A percentile compares a stretch with the other conserved stretches of the same genome.
Conservation (phyloP, 1,140 invertebrate species). For the Drosophila tropicalis region DNA sequence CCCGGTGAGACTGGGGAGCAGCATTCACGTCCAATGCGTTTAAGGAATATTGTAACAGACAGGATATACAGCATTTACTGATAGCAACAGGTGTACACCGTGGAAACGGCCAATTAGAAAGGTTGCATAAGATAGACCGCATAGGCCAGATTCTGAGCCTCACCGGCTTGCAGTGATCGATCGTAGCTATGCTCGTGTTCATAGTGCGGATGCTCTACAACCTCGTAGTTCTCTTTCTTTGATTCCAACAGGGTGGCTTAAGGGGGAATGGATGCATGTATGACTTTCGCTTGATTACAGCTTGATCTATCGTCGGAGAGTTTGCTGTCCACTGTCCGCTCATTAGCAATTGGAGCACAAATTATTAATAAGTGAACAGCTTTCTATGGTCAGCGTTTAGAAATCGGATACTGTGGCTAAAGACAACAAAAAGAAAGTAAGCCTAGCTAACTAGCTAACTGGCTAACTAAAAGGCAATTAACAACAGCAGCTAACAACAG, state of each 20-base stretch:
- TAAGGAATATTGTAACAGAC: no score
- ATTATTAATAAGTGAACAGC: slow-evolving; percentile 66
- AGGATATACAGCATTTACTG: no score
- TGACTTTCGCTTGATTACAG: slow-evolving; percentile 67
- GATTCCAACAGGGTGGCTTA: slow-evolving; percentile 85
- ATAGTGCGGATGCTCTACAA: slow-evolving; percentile 88
- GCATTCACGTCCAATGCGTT: no score
- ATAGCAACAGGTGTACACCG: no score
- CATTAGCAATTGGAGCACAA: slow-evolving; percentile 74
- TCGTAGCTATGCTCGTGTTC: slow-evolving; percentile 86
- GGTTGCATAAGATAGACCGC: no score
- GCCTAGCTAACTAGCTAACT: slow-evolving; percentile 75
- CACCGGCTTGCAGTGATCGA: slow-evolving; percentile 83
- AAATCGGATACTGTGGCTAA: slow-evolving; percentile 64
- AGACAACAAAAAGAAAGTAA: slow-evolving; percentile 69
- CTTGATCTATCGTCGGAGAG: slow-evolving; percentile 10
- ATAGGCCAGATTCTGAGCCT: slow-evolving; percentile 87
- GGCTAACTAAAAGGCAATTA: no score
- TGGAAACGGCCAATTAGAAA: no score
- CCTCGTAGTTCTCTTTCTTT: slow-evolving; percentile 88
- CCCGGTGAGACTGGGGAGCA: no score
- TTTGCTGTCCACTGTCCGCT: slow-evolving; percentile 34
- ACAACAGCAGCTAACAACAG: no score
- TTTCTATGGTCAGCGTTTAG: slow-evolving; percentile 68
- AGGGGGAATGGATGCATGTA: slow-evolving; percentile 26